Conservation (phyloP, 2,113 vertebrate genomes). For the Fregetta grallaria region DNA sequence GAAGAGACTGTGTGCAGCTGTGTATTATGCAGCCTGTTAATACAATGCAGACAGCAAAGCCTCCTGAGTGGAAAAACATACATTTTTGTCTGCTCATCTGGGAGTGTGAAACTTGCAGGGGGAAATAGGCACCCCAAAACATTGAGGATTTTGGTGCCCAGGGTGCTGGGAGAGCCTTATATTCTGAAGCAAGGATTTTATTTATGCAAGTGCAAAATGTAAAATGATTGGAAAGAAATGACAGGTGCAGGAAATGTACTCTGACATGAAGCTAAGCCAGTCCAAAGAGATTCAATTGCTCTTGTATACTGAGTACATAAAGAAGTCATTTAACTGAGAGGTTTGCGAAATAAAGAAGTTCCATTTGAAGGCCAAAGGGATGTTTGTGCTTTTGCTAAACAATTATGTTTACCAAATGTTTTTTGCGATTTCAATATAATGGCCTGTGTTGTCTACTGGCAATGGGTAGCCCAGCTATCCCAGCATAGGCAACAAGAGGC, state of each 20-base stretch:
- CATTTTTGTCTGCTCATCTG: not conserved
- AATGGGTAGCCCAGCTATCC: not conserved
- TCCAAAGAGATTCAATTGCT: not conserved
- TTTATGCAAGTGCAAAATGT: constrained; percentile 3
- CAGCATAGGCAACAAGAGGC: not conserved
- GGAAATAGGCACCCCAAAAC: not conserved
- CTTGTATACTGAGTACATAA: not conserved
- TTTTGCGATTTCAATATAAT: not conserved
- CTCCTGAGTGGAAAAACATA: not conserved
- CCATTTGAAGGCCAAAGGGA: not conserved
- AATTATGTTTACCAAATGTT: not conserved
- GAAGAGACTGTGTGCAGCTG: not conserved
- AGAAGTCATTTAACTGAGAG: not conserved
- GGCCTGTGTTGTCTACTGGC: not conserved
- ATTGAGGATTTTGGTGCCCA: not conserved
- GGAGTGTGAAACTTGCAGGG: not conserved
- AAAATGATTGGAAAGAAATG: constrained; percentile 5
- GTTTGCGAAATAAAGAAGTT: not conserved
- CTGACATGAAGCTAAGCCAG: not conserved
- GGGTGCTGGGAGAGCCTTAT: not conserved
- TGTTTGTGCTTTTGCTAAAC: not conserved
- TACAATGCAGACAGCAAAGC: not conserved
- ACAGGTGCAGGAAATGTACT: not conserved
- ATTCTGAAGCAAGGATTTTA: not conserved
- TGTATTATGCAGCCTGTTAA: not conserved